A percentile compares a stretch with the other conserved stretches of the same genome.
Evolutionary conservation across 2,113 vertebrate genomes (phyloP).

Genomic region (Thinocorus orbignyianus): DNA sequence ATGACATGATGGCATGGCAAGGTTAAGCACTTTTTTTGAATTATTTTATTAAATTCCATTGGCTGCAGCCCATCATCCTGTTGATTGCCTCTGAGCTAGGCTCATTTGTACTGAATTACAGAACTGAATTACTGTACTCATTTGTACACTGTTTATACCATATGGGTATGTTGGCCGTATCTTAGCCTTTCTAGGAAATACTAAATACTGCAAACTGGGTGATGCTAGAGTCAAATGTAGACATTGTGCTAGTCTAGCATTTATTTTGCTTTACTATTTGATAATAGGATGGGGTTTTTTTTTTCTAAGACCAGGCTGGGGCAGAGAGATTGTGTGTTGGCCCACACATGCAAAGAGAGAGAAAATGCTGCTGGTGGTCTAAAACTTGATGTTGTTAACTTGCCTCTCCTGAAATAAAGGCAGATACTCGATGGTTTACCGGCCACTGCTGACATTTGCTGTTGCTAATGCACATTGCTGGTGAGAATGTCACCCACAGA

Average conservation of each 20-base stretch:
- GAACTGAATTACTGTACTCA: not conserved
- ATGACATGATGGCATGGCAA: not conserved
- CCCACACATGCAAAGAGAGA: not conserved
- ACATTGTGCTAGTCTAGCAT: not conserved
- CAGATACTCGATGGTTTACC: not conserved
- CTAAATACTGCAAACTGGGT: not conserved
- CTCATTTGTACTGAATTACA: not conserved
- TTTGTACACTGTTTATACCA: not conserved
- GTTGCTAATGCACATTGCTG: not conserved
- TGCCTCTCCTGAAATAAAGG: not conserved
- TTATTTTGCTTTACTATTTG: not conserved
- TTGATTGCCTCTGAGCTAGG: not conserved
- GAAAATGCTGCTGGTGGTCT: not conserved
- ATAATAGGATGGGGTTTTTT: not conserved
- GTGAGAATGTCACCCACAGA: not conserved
- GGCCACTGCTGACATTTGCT: not conserved
- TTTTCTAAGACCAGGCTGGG: not conserved
- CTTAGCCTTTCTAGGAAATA: not conserved
- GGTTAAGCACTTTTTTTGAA: not conserved
- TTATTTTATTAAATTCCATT: constrained; percentile 2
- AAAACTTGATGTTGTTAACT: not conserved
- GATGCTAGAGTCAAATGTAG: not conserved
- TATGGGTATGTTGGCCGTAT: not conserved
- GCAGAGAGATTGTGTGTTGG: not conserved
- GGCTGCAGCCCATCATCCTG: not conserved